phyloP scores from a whole-genome alignment of 2,888 invertebrate species.

The Leptopilina myrica region DNA sequence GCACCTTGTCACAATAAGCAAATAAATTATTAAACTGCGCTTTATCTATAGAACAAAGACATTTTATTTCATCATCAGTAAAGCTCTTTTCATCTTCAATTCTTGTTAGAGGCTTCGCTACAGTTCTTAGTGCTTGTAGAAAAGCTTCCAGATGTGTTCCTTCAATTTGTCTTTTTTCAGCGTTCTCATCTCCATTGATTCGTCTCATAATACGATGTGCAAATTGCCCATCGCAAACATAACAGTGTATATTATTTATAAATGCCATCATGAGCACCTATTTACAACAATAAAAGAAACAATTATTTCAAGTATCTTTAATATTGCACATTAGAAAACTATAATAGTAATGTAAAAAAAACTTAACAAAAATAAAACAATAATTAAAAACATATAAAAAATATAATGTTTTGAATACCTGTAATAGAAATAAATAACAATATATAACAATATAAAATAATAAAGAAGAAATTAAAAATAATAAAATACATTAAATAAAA shows the following conservation, averaged over 20 bases:
- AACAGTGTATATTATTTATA: neutral
- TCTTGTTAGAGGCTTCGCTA: conserved; percentile 36
- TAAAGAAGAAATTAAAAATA: too few relatives aligned
- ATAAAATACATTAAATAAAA: too few relatives aligned
- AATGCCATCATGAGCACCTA: neutral
- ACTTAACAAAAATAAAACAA: too few relatives aligned
- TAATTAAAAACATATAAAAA: too few relatives aligned
- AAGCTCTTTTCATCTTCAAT: conserved; percentile 47
- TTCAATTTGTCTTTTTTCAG: conserved; percentile 33
- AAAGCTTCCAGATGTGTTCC: conserved; percentile 39
- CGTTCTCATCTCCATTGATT: neutral
- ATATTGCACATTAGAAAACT: too few relatives aligned
- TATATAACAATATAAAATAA: too few relatives aligned
- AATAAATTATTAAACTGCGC: conserved; percentile 50
- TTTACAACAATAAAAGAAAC: neutral
- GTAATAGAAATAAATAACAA: too few relatives aligned
- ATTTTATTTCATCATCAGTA: conserved; percentile 46
- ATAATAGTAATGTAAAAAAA: too few relatives aligned
- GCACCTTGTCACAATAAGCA: conserved; percentile 50
- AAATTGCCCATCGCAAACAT: neutral
- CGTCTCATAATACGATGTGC: neutral
- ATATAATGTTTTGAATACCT: too few relatives aligned
- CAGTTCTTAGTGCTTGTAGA: conserved; percentile 45
- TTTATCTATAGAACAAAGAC: conserved; percentile 29
- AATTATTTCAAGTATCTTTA: too few relatives aligned